phyloP scores from a whole-genome alignment of 2,113 vertebrate genomes.

The Burhinus oedicnemus region DNA sequence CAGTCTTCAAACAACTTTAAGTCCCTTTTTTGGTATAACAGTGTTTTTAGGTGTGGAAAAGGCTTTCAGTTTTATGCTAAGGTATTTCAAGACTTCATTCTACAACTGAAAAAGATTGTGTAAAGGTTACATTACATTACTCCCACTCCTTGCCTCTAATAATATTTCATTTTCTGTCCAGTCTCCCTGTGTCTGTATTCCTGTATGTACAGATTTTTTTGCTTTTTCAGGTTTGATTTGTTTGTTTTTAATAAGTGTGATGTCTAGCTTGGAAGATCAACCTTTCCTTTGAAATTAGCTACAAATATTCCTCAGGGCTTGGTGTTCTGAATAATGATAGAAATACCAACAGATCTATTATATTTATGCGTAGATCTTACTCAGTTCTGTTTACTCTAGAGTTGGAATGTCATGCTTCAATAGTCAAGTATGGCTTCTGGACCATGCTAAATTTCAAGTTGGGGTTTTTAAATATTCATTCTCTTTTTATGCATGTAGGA shows the following conservation, averaged over 20 bases:
- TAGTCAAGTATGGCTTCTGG: neutral
- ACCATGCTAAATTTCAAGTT: neutral
- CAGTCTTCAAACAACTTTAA: neutral
- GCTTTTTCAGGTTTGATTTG: neutral
- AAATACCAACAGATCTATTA: neutral
- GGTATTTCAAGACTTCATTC: neutral
- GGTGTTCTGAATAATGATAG: neutral
- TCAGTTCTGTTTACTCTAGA: neutral
- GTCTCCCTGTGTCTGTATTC: neutral
- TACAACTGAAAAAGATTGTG: neutral
- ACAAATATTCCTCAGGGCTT: neutral
- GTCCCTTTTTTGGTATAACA: neutral
- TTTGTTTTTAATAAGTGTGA: constrained; percentile 10
- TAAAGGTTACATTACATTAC: neutral
- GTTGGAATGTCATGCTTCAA: neutral
- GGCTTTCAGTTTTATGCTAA: neutral
- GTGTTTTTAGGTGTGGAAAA: neutral
- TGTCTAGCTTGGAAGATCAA: neutral
- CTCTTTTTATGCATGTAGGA: neutral
- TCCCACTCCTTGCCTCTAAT: neutral
- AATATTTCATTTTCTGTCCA: neutral
- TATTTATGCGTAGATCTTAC: neutral
- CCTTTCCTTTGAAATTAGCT: constrained; percentile 17
- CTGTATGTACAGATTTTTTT: neutral
- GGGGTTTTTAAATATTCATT: neutral